Evolutionary conservation across 2,797 vertebrate species (phyloP).

Genomic region (Cryptoblepharus egeriae): DNA sequence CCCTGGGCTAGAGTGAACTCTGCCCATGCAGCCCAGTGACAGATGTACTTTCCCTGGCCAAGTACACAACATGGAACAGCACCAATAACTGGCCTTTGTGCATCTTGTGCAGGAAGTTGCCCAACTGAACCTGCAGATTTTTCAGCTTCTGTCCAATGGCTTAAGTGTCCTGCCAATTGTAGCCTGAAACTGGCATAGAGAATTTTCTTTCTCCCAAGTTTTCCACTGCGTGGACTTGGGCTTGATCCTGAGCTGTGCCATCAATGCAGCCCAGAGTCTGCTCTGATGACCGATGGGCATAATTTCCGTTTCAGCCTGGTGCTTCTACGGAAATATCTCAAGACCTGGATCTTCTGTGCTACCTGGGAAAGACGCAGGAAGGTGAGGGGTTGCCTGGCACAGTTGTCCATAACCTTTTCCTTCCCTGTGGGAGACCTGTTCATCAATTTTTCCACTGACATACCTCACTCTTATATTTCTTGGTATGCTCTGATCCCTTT

Average conservation of each 20-base stretch:
- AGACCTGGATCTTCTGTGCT: slow-evolving; percentile 73
- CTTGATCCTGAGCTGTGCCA: background rate
- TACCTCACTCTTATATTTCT: no score
- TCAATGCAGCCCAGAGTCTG: background rate
- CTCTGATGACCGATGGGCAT: background rate
- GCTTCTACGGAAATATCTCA: slow-evolving; percentile 72
- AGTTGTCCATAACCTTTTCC: no score
- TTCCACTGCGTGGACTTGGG: background rate
- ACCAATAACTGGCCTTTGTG: background rate
- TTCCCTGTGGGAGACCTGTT: no score
- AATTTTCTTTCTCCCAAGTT: background rate
- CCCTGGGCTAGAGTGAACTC: no score
- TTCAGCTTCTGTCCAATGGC: background rate
- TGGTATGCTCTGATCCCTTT: background rate
- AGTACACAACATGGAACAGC: background rate
- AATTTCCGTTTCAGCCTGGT: slow-evolving; percentile 66
- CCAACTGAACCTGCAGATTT: background rate
- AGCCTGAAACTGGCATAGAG: background rate
- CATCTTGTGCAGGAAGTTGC: background rate
- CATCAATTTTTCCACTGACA: background rate
- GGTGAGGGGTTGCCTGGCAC: slow-evolving; percentile 59
- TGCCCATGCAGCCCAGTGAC: no score
- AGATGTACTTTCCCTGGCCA: no score
- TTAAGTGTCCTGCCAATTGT: background rate
- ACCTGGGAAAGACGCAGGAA: slow-evolving; percentile 66